Conservation (phyloP, 2,113 vertebrate genomes). For the Ceuthmochares aereus region DNA sequence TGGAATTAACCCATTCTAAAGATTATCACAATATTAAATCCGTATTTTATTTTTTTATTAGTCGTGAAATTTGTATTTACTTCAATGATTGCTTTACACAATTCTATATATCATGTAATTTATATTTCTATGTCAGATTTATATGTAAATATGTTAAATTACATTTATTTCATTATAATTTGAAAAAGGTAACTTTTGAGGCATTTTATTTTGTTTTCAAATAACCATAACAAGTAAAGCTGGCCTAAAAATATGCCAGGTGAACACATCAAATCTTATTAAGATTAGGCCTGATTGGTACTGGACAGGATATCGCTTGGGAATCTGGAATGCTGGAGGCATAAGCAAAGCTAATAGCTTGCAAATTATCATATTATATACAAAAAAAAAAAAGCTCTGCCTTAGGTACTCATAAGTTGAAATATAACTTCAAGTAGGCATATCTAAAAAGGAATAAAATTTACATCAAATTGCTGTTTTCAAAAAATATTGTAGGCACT, state of each 20-base stretch:
- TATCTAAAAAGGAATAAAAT: background rate
- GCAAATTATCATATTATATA: background rate
- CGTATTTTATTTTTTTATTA: background rate
- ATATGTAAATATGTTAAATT: background rate
- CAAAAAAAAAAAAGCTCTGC: background rate
- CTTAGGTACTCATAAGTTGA: background rate
- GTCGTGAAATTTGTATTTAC: background rate
- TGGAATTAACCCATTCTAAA: background rate
- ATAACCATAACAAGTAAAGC: background rate
- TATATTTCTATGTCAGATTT: background rate
- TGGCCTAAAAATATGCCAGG: background rate
- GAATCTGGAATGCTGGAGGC: background rate
- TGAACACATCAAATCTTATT: background rate
- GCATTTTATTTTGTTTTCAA: background rate
- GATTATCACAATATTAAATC: background rate
- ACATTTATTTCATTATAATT: background rate
- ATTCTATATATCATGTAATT: background rate
- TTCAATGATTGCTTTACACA: background rate
- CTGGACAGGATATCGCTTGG: background rate
- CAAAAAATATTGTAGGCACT: background rate
- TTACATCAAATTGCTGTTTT: background rate
- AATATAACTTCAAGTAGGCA: background rate
- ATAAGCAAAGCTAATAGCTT: background rate
- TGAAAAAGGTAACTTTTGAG: conserved; percentile 2
- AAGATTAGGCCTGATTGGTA: background rate